phyloP scores from a whole-genome alignment of 2,888 invertebrate genomes.

The Caenorhabditis panamensis region DNA sequence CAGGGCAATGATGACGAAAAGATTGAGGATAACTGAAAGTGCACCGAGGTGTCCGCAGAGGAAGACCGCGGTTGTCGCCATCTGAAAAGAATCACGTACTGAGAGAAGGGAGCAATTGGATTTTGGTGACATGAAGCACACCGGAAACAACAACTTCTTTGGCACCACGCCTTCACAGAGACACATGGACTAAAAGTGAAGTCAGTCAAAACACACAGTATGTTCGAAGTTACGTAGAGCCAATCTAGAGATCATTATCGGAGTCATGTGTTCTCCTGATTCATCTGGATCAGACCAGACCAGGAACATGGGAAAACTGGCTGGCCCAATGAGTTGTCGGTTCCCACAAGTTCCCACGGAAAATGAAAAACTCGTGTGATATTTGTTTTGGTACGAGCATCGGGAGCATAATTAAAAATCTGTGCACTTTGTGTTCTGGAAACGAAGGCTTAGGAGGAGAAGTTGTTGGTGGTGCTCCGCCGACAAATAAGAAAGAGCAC shows the following conservation, averaged over 20 bases:
- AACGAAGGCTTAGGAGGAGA: background rate
- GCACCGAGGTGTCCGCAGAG: conserved; percentile 78
- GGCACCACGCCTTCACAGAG: background rate
- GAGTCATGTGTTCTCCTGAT: background rate
- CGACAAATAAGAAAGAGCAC: conserved; percentile 8
- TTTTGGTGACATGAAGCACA: conserved; percentile 34
- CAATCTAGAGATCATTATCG: no score
- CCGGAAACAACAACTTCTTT: conserved; percentile 51
- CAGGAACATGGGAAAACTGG: background rate
- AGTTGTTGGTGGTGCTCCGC: background rate
- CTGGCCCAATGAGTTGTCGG: background rate
- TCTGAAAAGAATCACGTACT: conserved; percentile 63
- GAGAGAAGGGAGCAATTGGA: conserved; percentile 30
- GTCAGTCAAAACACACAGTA: no score
- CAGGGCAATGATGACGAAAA: conserved; percentile 78
- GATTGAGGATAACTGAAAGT: conserved; percentile 77
- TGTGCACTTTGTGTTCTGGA: conserved; percentile 22
- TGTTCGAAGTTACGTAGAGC: no score
- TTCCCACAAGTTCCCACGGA: background rate
- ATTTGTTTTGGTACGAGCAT: background rate
- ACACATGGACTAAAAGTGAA: conserved; percentile 5
- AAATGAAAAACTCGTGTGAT: background rate
- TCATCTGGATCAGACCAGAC: no score
- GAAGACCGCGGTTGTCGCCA: conserved; percentile 74
- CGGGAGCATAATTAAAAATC: conserved; percentile 28